These are phyloP conservation scores for Ornithoptera priamus DNA, from an alignment of 2,888 invertebrate genomes.

Conservation along the genomic window DNA sequence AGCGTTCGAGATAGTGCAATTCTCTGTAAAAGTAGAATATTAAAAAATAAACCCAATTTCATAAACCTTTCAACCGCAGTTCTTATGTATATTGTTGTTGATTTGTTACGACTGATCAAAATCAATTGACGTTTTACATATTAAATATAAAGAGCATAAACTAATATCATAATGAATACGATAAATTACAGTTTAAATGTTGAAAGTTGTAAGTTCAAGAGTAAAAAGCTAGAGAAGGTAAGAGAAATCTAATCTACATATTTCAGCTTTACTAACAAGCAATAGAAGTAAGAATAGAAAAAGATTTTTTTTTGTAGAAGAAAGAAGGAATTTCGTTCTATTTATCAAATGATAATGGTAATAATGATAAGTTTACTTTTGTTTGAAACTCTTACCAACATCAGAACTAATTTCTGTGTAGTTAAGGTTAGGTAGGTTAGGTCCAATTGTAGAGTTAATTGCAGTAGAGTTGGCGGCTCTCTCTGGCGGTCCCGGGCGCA, in stretches of 20 bases:
- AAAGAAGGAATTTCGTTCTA: too few species aligned
- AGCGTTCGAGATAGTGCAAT: slow-evolving; percentile 53
- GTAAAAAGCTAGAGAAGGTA: not conserved
- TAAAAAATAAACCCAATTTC: not conserved
- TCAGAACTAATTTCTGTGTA: slow-evolving; percentile 58
- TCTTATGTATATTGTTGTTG: too few species aligned
- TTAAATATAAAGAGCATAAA: too few species aligned
- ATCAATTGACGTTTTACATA: too few species aligned
- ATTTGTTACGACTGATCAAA: too few species aligned
- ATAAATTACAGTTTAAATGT: too few species aligned
- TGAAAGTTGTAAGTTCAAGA: not conserved
- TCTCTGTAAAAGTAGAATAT: slow-evolving; percentile 47
- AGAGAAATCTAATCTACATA: not conserved
- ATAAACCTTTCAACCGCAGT: too few species aligned
- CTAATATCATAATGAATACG: too few species aligned
- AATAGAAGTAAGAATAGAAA: not conserved
- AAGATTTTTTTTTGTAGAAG: too few species aligned
- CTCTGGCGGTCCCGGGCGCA: slow-evolving; percentile 92
- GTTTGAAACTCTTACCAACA: slow-evolving; percentile 47
- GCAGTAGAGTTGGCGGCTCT: slow-evolving; percentile 58
- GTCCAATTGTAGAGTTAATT: slow-evolving; percentile 55
- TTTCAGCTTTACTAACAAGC: not conserved
- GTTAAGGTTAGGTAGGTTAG: slow-evolving; percentile 47
- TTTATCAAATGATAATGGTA: not conserved
- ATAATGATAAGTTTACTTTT: not conserved